A percentile compares a stretch with the other conserved stretches of the same genome.
These are phyloP conservation scores for Drosophila trichaetosa DNA, from an alignment of 2,888 invertebrate species.

Conservation along the genomic window DNA sequence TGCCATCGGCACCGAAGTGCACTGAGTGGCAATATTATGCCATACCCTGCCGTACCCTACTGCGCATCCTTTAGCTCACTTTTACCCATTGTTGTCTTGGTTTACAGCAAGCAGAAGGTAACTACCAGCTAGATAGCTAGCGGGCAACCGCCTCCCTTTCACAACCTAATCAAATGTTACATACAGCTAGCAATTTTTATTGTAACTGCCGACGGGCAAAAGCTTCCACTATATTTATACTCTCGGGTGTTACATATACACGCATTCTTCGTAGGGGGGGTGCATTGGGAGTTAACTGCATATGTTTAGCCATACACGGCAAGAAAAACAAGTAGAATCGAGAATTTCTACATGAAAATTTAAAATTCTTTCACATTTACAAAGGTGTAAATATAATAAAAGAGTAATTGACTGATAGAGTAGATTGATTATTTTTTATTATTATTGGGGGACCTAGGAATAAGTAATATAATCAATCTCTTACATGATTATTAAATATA, in stretches of 20 bases:
- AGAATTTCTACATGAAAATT: neutral
- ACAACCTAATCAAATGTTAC: slow-evolving; percentile 77
- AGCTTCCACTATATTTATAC: slow-evolving; percentile 56
- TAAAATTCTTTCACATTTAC: neutral
- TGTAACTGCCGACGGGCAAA: slow-evolving; percentile 68
- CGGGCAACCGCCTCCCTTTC: slow-evolving; percentile 39
- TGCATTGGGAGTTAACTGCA: slow-evolving; percentile 6
- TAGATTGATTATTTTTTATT: neutral
- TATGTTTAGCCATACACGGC: slow-evolving; percentile 29
- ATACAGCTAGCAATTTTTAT: slow-evolving; percentile 72
- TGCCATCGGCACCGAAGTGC: slow-evolving; percentile 63
- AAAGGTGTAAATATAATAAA: neutral
- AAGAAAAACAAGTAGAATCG: neutral
- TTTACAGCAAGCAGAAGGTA: slow-evolving; percentile 12
- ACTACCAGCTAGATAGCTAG: neutral
- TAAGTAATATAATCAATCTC: too few species aligned
- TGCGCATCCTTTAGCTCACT: slow-evolving; percentile 4
- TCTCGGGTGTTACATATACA: slow-evolving; percentile 12
- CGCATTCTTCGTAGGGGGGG: neutral
- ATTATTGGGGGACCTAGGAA: neutral
- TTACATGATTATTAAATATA: neutral
- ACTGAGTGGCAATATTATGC: slow-evolving; percentile 44
- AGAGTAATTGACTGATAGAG: neutral
- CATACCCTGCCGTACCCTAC: slow-evolving; percentile 18
- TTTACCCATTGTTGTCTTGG: slow-evolving; percentile 33